phyloP scores from a whole-genome alignment of 1,140 invertebrate genomes.

The Aradophagus sp. region DNA sequence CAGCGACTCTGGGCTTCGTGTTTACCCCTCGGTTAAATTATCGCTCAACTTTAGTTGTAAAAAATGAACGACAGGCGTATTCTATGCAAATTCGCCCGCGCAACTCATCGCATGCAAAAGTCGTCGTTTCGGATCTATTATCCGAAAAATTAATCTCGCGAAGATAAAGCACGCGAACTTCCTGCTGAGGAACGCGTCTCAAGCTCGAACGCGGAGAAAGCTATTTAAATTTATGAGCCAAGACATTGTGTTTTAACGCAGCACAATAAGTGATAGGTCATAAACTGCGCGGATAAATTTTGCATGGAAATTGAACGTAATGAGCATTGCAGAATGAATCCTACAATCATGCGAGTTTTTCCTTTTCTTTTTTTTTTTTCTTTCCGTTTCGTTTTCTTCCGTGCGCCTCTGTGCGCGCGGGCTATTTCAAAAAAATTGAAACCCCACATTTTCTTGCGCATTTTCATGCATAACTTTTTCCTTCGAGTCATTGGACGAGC shows the following conservation, averaged over 20 bases:
- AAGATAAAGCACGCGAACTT: conserved; percentile 31
- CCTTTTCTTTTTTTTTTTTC: too few relatives aligned
- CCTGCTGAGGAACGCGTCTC: conserved; percentile 34
- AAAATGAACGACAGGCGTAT: conserved; percentile 14
- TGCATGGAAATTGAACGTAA: conserved; percentile 37
- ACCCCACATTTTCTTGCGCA: conserved; percentile 2
- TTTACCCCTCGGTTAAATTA: conserved; percentile 10
- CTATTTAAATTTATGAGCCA: conserved; percentile 52
- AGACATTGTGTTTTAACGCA: conserved; percentile 44
- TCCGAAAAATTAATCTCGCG: conserved; percentile 34
- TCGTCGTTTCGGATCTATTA: conserved; percentile 31
- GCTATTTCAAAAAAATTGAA: too few relatives aligned
- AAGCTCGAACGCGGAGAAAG: conserved; percentile 44
- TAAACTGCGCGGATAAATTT: conserved; percentile 37
- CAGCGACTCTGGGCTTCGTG: conserved; percentile 3
- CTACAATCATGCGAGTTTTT: conserved; percentile 13
- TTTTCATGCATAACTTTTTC: conserved; percentile 2
- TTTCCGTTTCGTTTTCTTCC: too few relatives aligned
- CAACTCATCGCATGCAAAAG: conserved; percentile 24
- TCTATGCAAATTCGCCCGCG: conserved; percentile 18
- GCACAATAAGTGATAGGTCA: conserved; percentile 41
- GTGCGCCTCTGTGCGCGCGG: too few relatives aligned
- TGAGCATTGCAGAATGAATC: conserved; percentile 33
- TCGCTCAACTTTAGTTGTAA: conserved; percentile 10
- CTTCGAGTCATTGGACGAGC: too few relatives aligned